A percentile compares a stretch with the other conserved stretches of the same genome.
Conservation (phyloP, 2,797 vertebrate species). For the Myiotriccus ornatus region DNA sequence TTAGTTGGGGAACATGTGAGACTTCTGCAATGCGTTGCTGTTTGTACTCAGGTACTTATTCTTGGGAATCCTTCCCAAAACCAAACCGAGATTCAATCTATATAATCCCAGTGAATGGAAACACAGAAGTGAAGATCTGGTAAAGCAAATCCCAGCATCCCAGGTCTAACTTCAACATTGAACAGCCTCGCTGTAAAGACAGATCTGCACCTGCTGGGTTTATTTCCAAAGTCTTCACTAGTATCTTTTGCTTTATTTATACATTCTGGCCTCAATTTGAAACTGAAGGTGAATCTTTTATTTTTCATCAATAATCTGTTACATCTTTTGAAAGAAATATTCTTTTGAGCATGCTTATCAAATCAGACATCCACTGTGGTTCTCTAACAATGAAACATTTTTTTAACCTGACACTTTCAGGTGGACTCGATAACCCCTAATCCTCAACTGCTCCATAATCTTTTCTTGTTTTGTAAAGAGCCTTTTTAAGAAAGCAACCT, state of each 20-base stretch:
- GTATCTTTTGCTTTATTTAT: background rate
- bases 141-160: background rate
- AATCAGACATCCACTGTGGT: background rate
- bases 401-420: slow-evolving; percentile 36
- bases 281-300: background rate
- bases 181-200: background rate
- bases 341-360: background rate
- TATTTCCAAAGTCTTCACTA: background rate
- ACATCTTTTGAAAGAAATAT: background rate
- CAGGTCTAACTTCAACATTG: background rate
- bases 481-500: slow-evolving; percentile 69
- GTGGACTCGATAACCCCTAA: slow-evolving; percentile 49
- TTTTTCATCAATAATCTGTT: background rate
- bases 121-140: background rate
- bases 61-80: background rate
- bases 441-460: slow-evolving; percentile 51
- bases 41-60: background rate
- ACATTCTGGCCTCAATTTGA: background rate
- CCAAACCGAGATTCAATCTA: background rate
- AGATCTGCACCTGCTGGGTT: slow-evolving; percentile 19
- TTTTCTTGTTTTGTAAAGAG: slow-evolving; percentile 68
- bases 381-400: background rate
- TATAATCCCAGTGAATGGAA: background rate
- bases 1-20: background rate
- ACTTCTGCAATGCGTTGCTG: background rate